Conservation (phyloP, 2,797 vertebrate species). For the Sebastolobus altivelis region DNA sequence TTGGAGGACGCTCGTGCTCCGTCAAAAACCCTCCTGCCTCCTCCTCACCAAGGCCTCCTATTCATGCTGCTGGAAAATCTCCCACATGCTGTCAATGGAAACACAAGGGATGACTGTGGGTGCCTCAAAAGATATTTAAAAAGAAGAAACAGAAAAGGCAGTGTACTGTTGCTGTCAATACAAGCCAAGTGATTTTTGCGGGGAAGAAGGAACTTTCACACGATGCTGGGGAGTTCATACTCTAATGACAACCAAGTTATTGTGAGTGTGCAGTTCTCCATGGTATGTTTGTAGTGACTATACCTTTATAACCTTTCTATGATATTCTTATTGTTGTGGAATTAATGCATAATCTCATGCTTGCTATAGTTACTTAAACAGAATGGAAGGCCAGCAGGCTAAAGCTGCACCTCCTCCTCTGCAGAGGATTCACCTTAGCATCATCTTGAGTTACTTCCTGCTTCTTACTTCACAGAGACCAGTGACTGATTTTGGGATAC, state of each 20-base stretch:
- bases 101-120: conserved; percentile 72
- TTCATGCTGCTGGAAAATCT: conserved; percentile 71
- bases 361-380: neutral
- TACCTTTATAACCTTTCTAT: conserved; percentile 12
- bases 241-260: conserved; percentile 26
- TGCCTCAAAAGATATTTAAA: conserved; percentile 58
- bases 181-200: conserved; percentile 24
- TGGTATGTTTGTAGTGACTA: neutral
- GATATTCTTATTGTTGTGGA: neutral
- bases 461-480: neutral
- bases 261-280: neutral
- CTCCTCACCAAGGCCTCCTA: conserved; percentile 71
- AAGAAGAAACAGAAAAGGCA: conserved; percentile 34
- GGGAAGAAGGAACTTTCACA: conserved; percentile 26
- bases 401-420: neutral
- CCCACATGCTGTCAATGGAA: conserved; percentile 74
- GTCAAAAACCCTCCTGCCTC: conserved; percentile 65
- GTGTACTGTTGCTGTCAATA: conserved; percentile 42
- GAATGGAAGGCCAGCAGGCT: neutral
- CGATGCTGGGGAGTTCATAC: neutral
- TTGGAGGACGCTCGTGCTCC: conserved; percentile 57
- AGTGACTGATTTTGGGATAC: neutral
- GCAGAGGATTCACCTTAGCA: neutral
- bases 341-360: neutral
- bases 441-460: neutral